Conservation (phyloP, 2,888 invertebrate species). For the Reticulitermes lucifugus region DNA sequence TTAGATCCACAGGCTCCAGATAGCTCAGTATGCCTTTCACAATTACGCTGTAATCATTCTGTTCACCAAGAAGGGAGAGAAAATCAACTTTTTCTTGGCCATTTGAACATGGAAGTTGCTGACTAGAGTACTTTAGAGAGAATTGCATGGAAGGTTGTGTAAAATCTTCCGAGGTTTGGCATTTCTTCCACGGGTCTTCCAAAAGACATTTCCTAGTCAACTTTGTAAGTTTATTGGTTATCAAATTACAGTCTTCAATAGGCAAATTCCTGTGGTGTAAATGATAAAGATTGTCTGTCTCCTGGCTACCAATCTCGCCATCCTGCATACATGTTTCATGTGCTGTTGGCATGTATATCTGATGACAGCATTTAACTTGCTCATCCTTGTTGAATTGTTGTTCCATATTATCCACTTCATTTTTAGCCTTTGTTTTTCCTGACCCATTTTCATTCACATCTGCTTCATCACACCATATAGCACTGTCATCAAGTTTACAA, state of each 20-base stretch:
- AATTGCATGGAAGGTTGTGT: no score
- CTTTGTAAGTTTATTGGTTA: background rate
- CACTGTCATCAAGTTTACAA: no score
- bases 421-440: background rate
- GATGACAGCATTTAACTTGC: background rate
- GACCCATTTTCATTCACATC: background rate
- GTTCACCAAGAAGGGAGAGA: slow-evolving; percentile 32
- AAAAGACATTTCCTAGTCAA: no score
- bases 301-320: background rate
- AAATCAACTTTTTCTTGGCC: slow-evolving; percentile 43
- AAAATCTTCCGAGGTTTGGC: no score
- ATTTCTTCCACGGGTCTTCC: no score
- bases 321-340: background rate
- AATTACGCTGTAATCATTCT: slow-evolving; percentile 25
- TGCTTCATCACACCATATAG: background rate
- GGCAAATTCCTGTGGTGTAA: background rate
- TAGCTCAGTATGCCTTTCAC: slow-evolving; percentile 45
- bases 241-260: background rate
- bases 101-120: background rate
- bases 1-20: slow-evolving; percentile 53
- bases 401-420: background rate
- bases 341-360: background rate
- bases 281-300: background rate
- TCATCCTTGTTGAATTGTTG: background rate
- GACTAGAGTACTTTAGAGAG: background rate